phyloP scores from a whole-genome alignment of 1,140 invertebrate species.

The Macrotrachela quadricornifera region DNA sequence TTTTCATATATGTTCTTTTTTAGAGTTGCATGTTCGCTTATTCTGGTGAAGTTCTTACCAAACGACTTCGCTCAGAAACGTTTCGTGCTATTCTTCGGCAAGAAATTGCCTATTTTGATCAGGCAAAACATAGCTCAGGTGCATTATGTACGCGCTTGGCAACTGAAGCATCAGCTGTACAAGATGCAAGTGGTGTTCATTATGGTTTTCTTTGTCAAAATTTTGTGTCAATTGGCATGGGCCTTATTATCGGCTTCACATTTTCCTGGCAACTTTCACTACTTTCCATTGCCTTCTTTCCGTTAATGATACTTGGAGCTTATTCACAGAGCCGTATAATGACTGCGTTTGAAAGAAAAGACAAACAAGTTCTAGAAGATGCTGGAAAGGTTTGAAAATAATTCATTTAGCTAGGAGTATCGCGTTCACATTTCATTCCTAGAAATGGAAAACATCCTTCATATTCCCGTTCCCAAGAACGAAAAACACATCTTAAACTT shows the following conservation, averaged over 20 bases:
- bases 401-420: too few relatives aligned
- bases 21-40: slow-evolving; percentile 6
- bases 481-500: too few relatives aligned
- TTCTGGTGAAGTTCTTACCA: slow-evolving; percentile 38
- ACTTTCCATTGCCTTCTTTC: too few relatives aligned
- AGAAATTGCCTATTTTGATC: slow-evolving; percentile 67
- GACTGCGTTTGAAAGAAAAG: too few relatives aligned
- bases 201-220: slow-evolving; percentile 1
- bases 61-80: slow-evolving; percentile 40
- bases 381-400: too few relatives aligned
- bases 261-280: slow-evolving; percentile 40
- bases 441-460: too few relatives aligned
- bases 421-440: too few relatives aligned
- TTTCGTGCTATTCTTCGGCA: slow-evolving; percentile 54
- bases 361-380: too few relatives aligned
- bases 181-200: slow-evolving; percentile 2
- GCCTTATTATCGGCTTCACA: slow-evolving; percentile 47
- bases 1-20: neutral
- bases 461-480: too few relatives aligned
- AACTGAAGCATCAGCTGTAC: neutral
- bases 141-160: slow-evolving; percentile 48
- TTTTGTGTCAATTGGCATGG: slow-evolving; percentile 45
- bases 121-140: slow-evolving; percentile 48
- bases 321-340: too few relatives aligned
- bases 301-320: too few relatives aligned